Base-by-base conservation (phyloP, 2,888 invertebrate genomes). In the Elegia similella region DNA sequence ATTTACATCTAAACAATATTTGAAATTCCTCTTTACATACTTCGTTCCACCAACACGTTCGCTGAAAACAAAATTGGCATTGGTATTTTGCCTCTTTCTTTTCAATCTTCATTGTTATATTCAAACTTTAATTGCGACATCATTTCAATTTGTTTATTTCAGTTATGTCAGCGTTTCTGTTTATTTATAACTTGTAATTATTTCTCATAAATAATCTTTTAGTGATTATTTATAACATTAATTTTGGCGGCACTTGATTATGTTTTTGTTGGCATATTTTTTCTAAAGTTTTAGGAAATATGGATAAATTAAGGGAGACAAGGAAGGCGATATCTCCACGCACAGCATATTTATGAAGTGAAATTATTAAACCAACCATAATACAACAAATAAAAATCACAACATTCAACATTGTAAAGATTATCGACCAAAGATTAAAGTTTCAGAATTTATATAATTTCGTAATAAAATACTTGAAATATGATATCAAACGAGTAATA, bases 31-130 rank as follows among this genome's bases (percentile, higher is more conserved):
- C 97, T 78, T 98, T 97, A 89, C 97, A 98, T 15, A 97, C 95
- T 91, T 98, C 97, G 82, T 97, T 97, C 96, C 97, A 97, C 96
- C 97, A 97, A 83, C 97, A 97, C 54, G 96, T 97, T 79, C 97
- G 94, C 97, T 97, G 81, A 53, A 91, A 88, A 59, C 48, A 44
- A 56, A 13, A 46, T 7, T 6, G 8, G 5, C 10, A 6, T 55
- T 34, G 6, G 15, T 12, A 15, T 13, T 32, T 15, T 23, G 2
- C 5, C 23, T 10, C 17, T 23, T 3, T 7, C 12, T 17, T 42
- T 15, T 17, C n/a, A 17, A 32, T 15, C 23, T 55, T 32, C 46
- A 43, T 13, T 42, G n/a, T 10, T 10, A 6, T 32, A 6, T 7
- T 1, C 10, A 8, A 32, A 8, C 1, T 8, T 8, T 32, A 32